Conservation (phyloP, 2,888 invertebrate genomes). For the Phyto melanocephala region DNA sequence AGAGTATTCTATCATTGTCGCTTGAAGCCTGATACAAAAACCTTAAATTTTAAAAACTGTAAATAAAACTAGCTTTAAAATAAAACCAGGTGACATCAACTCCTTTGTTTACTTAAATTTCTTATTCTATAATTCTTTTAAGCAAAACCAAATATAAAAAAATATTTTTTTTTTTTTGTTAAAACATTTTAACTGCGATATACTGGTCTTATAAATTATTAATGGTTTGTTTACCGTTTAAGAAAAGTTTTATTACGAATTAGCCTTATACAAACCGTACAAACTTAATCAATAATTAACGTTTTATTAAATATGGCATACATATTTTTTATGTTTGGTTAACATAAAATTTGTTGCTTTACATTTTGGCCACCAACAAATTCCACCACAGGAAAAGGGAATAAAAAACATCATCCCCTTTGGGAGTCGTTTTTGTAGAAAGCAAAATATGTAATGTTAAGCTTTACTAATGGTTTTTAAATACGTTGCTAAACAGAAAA, state of each 20-base stretch:
- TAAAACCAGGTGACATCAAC: too few relatives aligned
- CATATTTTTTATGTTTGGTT: neutral
- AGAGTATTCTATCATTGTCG: too few relatives aligned
- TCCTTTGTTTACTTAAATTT: too few relatives aligned
- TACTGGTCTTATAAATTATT: neutral
- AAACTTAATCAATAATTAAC: neutral
- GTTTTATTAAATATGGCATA: neutral
- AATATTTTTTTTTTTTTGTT: too few relatives aligned
- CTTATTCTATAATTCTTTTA: too few relatives aligned
- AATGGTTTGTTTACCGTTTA: neutral
- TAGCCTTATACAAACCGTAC: constrained; percentile 1
- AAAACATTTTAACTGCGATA: too few relatives aligned
- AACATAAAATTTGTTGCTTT: neutral
- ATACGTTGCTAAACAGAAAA: too few relatives aligned
- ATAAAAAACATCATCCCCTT: neutral
- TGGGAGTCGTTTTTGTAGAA: neutral
- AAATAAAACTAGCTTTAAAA: too few relatives aligned
- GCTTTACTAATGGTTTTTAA: too few relatives aligned
- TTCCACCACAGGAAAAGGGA: neutral
- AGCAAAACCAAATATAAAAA: too few relatives aligned
- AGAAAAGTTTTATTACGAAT: constrained; percentile 13
- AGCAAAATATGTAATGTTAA: neutral
- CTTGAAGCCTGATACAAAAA: too few relatives aligned
- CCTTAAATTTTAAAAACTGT: too few relatives aligned
- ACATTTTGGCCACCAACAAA: neutral